These are phyloP conservation scores for Colius striatus DNA, from an alignment of 2,113 vertebrate genomes.

Conservation along the genomic window DNA sequence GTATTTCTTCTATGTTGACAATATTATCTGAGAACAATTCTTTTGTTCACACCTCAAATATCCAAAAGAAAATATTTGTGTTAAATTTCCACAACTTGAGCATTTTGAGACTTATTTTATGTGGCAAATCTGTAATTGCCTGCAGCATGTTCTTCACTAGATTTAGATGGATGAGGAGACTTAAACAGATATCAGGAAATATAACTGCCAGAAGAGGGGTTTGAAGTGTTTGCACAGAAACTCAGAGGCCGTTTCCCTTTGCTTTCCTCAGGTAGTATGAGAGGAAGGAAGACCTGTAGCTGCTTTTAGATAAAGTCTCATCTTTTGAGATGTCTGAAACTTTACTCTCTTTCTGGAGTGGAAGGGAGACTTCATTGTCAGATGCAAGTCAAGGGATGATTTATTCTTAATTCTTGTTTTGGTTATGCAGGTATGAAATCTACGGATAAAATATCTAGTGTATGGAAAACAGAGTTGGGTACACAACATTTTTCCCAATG, in stretches of 20 bases:
- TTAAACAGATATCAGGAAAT: background rate
- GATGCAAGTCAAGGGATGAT: background rate
- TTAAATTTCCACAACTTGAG: background rate
- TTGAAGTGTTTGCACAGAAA: background rate
- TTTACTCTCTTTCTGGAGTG: background rate
- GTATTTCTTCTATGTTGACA: background rate
- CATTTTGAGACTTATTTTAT: background rate
- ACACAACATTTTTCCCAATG: background rate
- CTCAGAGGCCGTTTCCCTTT: background rate
- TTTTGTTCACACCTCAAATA: background rate
- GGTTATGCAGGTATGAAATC: background rate
- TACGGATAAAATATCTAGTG: slow-evolving; percentile 17
- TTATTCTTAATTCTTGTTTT: background rate
- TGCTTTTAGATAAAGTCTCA: background rate
- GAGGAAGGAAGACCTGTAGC: background rate
- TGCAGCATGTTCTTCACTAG: background rate
- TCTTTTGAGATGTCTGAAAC: background rate
- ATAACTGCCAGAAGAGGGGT: background rate
- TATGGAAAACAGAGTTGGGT: slow-evolving; percentile 1
- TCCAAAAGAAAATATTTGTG: background rate
- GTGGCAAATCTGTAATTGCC: background rate
- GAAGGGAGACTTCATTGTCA: background rate
- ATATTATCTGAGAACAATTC: background rate
- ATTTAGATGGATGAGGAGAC: background rate
- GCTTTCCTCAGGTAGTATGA: background rate